phyloP scores from a whole-genome alignment of 1,140 invertebrate genomes.

The Drosophila parabipectinata region DNA sequence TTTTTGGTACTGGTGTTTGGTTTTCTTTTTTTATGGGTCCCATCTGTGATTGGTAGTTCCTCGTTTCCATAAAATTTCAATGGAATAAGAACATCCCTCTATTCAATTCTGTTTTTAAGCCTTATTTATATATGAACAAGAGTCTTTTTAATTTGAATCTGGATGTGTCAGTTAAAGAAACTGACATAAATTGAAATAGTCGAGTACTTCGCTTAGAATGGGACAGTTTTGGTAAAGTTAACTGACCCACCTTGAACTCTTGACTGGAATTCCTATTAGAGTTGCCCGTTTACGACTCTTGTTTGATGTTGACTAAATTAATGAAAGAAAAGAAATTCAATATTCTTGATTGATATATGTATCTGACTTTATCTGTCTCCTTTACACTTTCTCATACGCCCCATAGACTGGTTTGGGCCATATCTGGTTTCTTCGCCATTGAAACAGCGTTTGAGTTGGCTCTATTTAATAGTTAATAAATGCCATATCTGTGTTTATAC shows the following conservation, averaged over 20 bases:
- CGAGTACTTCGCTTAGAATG: too few relatives aligned
- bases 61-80: conserved; percentile 33
- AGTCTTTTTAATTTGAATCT: conserved; percentile 10
- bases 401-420: conserved; percentile 10
- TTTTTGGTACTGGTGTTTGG: conserved; percentile 36
- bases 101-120: conserved; percentile 2
- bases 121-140: background rate
- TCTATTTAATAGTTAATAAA: conserved; percentile 68
- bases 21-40: conserved; percentile 23
- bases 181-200: too few relatives aligned
- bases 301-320: conserved; percentile 25
- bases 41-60: conserved; percentile 1
- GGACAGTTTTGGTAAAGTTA: background rate
- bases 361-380: conserved; percentile 53
- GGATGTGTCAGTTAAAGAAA: background rate
- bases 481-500: conserved; percentile 38
- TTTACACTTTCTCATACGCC: conserved; percentile 57
- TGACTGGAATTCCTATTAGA: conserved; percentile 4
- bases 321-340: conserved; percentile 36
- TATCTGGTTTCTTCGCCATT: conserved; percentile 56
- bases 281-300: conserved; percentile 17
- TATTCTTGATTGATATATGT: conserved; percentile 58
- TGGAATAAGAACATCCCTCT: conserved; percentile 38
- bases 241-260: conserved; percentile 16
- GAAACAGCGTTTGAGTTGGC: conserved; percentile 35